phyloP scores from a whole-genome alignment of 2,888 invertebrate genomes.

The Furcula furcula region DNA sequence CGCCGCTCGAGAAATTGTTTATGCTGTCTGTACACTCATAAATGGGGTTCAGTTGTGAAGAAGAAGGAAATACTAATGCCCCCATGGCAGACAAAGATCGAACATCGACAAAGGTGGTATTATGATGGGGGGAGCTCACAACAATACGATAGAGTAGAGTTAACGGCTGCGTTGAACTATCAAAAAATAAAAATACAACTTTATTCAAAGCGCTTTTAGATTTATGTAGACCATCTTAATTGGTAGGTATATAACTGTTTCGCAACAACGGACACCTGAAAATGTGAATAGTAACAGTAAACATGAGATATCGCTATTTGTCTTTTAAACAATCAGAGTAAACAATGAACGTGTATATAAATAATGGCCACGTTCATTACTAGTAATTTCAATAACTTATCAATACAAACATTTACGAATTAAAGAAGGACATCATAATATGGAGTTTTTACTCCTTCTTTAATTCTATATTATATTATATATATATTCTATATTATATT shows the following conservation, averaged over 20 bases:
- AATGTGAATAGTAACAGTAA: constrained; percentile 25
- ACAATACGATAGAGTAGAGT: constrained; percentile 28
- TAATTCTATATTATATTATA: too few relatives aligned
- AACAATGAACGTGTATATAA: constrained; percentile 4
- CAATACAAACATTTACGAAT: constrained; percentile 1
- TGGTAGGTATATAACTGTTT: constrained; percentile 7
- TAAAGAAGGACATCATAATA: neutral
- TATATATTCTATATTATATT: neutral
- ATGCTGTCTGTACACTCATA: constrained; percentile 65
- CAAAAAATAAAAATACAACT: constrained; percentile 15
- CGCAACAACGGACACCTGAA: constrained; percentile 26
- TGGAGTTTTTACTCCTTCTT: too few relatives aligned
- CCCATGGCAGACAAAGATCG: constrained; percentile 44
- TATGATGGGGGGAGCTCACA: constrained; percentile 40
- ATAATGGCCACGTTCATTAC: constrained; percentile 8
- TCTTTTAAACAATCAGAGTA: neutral
- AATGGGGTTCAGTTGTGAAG: constrained; percentile 66
- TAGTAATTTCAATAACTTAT: constrained; percentile 4
- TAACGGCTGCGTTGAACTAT: constrained; percentile 15
- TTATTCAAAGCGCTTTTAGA: neutral
- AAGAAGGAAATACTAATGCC: constrained; percentile 44
- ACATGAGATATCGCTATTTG: constrained; percentile 14
- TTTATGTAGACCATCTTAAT: neutral
- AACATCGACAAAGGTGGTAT: constrained; percentile 49
- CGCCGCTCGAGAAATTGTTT: constrained; percentile 71